Conservation (phyloP, 2,797 vertebrate species). For the Melanotaenia boesemani region DNA sequence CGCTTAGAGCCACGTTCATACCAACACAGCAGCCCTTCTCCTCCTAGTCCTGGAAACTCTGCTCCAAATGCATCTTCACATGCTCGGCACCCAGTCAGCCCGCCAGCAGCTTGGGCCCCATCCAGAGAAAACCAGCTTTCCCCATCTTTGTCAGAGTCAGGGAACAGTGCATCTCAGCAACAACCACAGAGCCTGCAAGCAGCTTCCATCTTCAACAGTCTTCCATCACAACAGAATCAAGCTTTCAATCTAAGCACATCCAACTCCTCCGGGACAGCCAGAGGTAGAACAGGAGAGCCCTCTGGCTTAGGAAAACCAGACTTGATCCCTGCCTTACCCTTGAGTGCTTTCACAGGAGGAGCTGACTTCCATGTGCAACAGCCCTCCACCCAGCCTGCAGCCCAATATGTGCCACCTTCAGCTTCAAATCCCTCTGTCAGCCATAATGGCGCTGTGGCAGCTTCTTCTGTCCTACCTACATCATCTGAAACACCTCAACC, state of each 20-base stretch:
- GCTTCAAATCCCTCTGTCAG: conserved; percentile 37
- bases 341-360: conserved; percentile 72
- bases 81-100: conserved; percentile 52
- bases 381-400: conserved; percentile 46
- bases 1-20: conserved; percentile 62
- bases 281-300: conserved; percentile 49
- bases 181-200: conserved; percentile 57
- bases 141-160: conserved; percentile 40
- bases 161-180: conserved; percentile 43
- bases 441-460: conserved; percentile 55
- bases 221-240: conserved; percentile 54
- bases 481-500: conserved; percentile 54
- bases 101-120: conserved; percentile 65
- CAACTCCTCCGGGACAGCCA: conserved; percentile 47
- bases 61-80: conserved; percentile 56
- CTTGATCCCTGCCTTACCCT: conserved; percentile 63
- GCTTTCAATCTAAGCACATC: conserved; percentile 59
- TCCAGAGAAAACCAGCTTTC: conserved; percentile 52
- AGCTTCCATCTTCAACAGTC: conserved; percentile 66
- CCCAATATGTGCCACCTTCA: conserved; percentile 35
- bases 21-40: conserved; percentile 53
- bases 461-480: conserved; percentile 20
- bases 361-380: conserved; percentile 60
- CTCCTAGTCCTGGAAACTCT: conserved; percentile 57
- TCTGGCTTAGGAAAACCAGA: conserved; percentile 53